Percentiles rank a stretch among this genome's conserved stretches.
phyloP scores from a whole-genome alignment of 1,140 invertebrate species.

The Atta colombica region DNA sequence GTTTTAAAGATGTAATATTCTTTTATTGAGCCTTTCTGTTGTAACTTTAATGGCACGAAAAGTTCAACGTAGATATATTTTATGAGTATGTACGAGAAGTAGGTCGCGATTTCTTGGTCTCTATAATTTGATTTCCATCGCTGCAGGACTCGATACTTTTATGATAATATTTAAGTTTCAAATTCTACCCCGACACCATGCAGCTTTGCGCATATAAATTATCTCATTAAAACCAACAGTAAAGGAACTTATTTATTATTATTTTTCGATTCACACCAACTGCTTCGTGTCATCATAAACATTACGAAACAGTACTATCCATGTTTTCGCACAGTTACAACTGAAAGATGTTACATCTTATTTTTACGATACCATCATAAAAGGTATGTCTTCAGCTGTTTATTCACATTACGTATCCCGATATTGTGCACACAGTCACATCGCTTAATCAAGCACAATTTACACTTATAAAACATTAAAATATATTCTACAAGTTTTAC shows the following conservation, averaged over 20 bases:
- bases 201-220: conserved; percentile 64
- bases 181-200: conserved; percentile 13
- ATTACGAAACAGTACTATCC: conserved; percentile 36
- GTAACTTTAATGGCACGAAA: not conserved
- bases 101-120: not conserved
- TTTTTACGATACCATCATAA: conserved; percentile 47
- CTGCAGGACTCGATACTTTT: conserved; percentile 21
- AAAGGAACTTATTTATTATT: conserved; percentile 1
- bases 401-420: conserved; percentile 14
- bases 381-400: conserved; percentile 4
- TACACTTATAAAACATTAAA: not conserved
- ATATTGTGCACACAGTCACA: not conserved
- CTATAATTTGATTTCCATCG: conserved; percentile 39
- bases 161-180: conserved; percentile 38
- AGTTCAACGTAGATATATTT: conserved; percentile 32
- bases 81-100: not conserved
- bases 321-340: conserved; percentile 38
- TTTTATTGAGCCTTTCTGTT: not conserved
- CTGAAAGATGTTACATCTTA: conserved; percentile 43
- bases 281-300: conserved; percentile 43
- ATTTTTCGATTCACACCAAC: conserved; percentile 40
- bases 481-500: not conserved
- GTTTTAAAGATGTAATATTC: not conserved
- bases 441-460: conserved; percentile 1
- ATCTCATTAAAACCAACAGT: conserved; percentile 59